Base-by-base conservation (phyloP, 2,797 vertebrate species). In the Alfaro cultratus region DNA sequence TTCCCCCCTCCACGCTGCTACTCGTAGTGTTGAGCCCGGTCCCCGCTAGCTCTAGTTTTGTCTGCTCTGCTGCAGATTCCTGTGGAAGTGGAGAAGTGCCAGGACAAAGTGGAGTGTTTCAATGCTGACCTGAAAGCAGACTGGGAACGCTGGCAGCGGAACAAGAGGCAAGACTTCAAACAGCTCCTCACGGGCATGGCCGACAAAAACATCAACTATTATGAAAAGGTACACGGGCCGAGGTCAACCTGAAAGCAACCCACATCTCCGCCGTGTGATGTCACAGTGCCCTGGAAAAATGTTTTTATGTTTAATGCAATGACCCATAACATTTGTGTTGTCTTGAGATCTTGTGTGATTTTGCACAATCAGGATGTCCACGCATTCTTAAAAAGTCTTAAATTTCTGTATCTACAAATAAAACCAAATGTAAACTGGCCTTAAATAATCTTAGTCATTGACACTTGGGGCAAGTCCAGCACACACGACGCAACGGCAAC, bases 61-160 rank as follows among this genome's bases (percentile, higher is more conserved):
- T 85, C 45, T 82, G 31, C 87, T 53, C 86, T 31, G 21, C 74
- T 82, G 7, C 41, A 99, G 98, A 95, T 97, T 75, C 98, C 98
- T 0, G 91, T 94, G 16, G 98, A 99, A 2, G 97, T 99, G 62
- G 99, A 99, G 93, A 98, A 97, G 67, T 99, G 97, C 91, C 98
- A 99, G 92, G 99, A 99, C 85, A 96, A 97, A 43, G 94, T 97
- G 89, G 98, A 99, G 83, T 99, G 99, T 90, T 99, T 99, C 91
- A 99, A 99, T 15, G 99, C 99, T 0, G 98, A 99, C 88, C 94
- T 99, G 89, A 99, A 99, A 90, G 98, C 99, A 0, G 98, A 99
- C 94, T 98, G 98, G 99, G 98, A 99, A 86, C 96, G 99, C 91
- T 99, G 99, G 99, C 97, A 99, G 91, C 97, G 95, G 95, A 98